Base-by-base conservation (phyloP, 2,797 vertebrate genomes). In the Poeciliopsis gracilis region DNA sequence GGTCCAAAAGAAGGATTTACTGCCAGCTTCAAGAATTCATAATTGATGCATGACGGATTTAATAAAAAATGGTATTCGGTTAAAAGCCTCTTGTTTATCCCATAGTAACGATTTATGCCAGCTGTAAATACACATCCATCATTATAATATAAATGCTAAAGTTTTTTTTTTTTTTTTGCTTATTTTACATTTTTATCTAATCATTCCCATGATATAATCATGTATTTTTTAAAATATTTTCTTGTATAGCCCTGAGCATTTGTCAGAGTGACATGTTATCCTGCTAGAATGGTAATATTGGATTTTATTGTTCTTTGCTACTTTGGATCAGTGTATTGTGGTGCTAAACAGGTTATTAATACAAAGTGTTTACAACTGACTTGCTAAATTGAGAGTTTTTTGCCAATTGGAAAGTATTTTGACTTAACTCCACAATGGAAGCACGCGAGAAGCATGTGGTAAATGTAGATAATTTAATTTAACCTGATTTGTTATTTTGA, bases 191-290 rank as follows among this genome's bases (percentile, higher is more conserved):
- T 70, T 46, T 46, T 46, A 70, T 70, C 43, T 18, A 70, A 46
- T 70, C 43, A 70, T 7, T 70, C 43, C 25, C 5, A 70, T 70
- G 13, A 45, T 16, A 70, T 70, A 46, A 70, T 70, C n/a, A 46
- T 70, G 13, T 45, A 41, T 45, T 41, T 45, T 69, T 70, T 46
- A 4, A 4, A 15, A 70, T 70, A 70, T 70, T 46, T 45, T 46
- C 43, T 16, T 46, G 25, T 9, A 70, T 15, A 28, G 13, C 41
- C 8, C 43, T 45, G 25, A 45, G 25, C 23, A n/a, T 43, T 69
- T 43, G 66, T 69, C 66, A 69, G 66, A 69, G 13, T 70, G 67
- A 46, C 41, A 28, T 46, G 28, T 70, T 70, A 28, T 70, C 67
- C 41, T 28, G n/a, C 67, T 70, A 46, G 67, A 70, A n/a, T 28